Evolutionary conservation across 1,140 invertebrate genomes (phyloP), one percentile per base, ranked within the genome.

Genomic region (Teleogryllus occipitalis): DNA sequence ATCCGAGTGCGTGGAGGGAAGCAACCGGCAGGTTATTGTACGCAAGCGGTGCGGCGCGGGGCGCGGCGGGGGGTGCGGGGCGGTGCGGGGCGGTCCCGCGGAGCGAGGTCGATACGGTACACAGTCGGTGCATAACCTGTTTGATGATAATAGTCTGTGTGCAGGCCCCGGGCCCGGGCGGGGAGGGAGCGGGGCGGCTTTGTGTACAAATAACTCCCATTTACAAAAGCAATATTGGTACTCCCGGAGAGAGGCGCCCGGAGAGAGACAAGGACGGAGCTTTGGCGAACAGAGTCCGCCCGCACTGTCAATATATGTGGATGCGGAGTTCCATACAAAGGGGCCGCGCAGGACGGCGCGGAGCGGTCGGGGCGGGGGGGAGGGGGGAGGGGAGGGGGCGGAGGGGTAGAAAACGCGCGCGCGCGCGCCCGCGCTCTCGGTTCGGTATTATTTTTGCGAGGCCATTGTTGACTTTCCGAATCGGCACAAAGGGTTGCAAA

Each of bases 191-290:
- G 54, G 54, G 54, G 10, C 18, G 54, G 54, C 54, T 65, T 65
- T 65, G 54, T 65, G 54, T 65, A 65, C 54, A 65, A 65, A 65
- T 65, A 65, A 14, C 54, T 65, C 54, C 54, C 54, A 65, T 65
- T 65, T 65, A 65, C 54, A 65, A 65, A 65, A 65, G 54, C 54
- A 65, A 65, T 65, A 65, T 65, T 65, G 54, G 54, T 65, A 65
- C 54, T 65, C 54, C 54, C 2, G 10, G 10, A 65, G 54, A 65
- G 10, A 65, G 54, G 54, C 54, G 54, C 2, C 54, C 54, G 54
- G 54, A 0, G 7, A 65, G 54, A 65, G 54, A 65, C 54, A 65
- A 65, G 54, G 54, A 65, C 54, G 54, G 54, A 14, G 54, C 54
- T 65, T 65, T 65, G 54, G 54, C 54, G 54, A 18, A 65, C 54